Evolutionary conservation across 2,888 invertebrate genomes (phyloP).

Genomic region (Colletes collaris): DNA sequence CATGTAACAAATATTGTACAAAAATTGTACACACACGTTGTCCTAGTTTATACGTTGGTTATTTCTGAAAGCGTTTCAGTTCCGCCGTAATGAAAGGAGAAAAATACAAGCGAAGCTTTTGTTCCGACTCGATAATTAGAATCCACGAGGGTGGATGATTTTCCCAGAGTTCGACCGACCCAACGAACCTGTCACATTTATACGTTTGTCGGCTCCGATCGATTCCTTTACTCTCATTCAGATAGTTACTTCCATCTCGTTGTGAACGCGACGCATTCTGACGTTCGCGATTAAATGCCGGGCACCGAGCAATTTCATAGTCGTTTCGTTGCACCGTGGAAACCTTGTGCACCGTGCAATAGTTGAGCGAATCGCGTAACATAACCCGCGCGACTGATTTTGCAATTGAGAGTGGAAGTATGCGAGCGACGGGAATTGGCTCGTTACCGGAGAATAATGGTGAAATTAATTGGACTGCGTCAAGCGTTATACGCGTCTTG

Average conservation of each 20-base stretch:
- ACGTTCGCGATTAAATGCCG: slow-evolving; percentile 22
- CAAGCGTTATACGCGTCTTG: background rate
- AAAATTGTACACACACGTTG: background rate
- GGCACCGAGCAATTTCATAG: slow-evolving; percentile 22
- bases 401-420: slow-evolving; percentile 45
- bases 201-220: slow-evolving; percentile 11
- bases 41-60: slow-evolving; percentile 16
- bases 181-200: background rate
- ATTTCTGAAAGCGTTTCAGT: slow-evolving; percentile 1
- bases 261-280: slow-evolving; percentile 8
- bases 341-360: slow-evolving; percentile 11
- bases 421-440: slow-evolving; percentile 25
- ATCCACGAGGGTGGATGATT: slow-evolving; percentile 6
- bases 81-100: background rate
- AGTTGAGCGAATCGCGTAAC: slow-evolving; percentile 27
- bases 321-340: background rate
- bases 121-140: slow-evolving; percentile 33
- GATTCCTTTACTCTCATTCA: slow-evolving; percentile 12
- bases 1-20: no score
- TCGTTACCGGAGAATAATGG: slow-evolving; percentile 34
- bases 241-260: background rate
- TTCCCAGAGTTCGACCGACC: slow-evolving; percentile 6
- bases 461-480: slow-evolving; percentile 40
- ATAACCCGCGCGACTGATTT: slow-evolving; percentile 44
- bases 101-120: background rate